Evolutionary conservation across 2,113 vertebrate species (phyloP).

Genomic region (Ceyx cyanopectus): DNA sequence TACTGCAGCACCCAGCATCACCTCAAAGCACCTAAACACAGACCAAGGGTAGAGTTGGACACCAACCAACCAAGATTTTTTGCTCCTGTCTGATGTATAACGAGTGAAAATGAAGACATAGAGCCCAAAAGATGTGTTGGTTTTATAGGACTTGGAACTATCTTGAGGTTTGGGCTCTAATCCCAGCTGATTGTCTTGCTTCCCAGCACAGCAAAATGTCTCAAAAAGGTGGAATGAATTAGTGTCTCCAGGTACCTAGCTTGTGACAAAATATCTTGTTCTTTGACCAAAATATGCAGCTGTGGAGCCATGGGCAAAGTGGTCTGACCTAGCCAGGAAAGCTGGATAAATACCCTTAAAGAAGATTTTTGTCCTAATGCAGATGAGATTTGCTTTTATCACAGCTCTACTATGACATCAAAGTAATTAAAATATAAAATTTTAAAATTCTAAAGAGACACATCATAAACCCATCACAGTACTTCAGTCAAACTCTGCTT

Average conservation of each 20-base stretch:
- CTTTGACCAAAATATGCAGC: background rate
- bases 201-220: background rate
- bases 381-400: background rate
- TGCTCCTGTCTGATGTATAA: background rate
- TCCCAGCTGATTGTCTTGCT: background rate
- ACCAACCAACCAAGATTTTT: background rate
- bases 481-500: background rate
- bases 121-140: background rate
- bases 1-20: background rate
- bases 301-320: background rate
- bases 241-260: background rate
- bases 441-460: background rate
- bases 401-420: background rate
- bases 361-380: background rate
- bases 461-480: background rate
- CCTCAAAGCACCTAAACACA: background rate
- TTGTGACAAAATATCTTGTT: background rate
- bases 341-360: background rate
- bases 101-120: background rate
- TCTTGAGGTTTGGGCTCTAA: background rate
- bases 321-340: background rate
- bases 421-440: background rate
- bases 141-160: background rate
- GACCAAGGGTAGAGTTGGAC: background rate
- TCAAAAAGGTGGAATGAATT: background rate